Evolutionary conservation across 2,113 vertebrate species (phyloP).

Genomic region (Larimichthys crocea): DNA sequence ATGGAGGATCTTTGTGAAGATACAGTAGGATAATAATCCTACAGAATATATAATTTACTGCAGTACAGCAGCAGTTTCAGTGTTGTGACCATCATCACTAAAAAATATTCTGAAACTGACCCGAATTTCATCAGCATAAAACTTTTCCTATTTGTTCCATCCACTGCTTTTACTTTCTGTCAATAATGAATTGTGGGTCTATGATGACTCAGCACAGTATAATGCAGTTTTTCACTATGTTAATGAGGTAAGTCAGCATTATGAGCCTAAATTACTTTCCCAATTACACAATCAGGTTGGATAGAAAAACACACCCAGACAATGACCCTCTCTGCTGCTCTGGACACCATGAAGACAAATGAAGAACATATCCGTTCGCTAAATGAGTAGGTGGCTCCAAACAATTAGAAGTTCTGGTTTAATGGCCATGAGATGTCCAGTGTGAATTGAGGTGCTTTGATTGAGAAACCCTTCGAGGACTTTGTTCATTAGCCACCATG

Average conservation of each 20-base stretch:
- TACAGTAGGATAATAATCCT: too few relatives aligned
- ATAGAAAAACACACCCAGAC: neutral
- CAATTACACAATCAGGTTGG: neutral
- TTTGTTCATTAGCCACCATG: conserved; percentile 22
- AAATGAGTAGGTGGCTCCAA: conserved; percentile 42
- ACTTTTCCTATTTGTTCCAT: neutral
- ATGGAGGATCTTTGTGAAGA: too few relatives aligned
- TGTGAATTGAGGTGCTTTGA: conserved; percentile 21
- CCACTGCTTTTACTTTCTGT: neutral
- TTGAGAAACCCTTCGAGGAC: conserved; percentile 39
- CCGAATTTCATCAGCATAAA: neutral
- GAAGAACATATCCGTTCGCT: neutral
- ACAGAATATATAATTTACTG: too few relatives aligned
- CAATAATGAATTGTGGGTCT: neutral
- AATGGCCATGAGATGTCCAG: conserved; percentile 27
- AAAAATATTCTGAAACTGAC: neutral
- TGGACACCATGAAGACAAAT: conserved; percentile 26
- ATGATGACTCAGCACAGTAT: conserved; percentile 19
- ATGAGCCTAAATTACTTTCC: conserved; percentile 16
- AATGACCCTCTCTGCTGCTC: neutral
- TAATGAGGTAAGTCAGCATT: conserved; percentile 23
- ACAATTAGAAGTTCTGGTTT: conserved; percentile 28
- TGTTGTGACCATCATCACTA: neutral
- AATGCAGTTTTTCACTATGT: neutral
- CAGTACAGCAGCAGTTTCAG: too few relatives aligned